Evolutionary conservation across 2,888 invertebrate genomes (phyloP), one percentile per base, ranked within the genome.

Genomic region (Coenonympha glycerion): DNA sequence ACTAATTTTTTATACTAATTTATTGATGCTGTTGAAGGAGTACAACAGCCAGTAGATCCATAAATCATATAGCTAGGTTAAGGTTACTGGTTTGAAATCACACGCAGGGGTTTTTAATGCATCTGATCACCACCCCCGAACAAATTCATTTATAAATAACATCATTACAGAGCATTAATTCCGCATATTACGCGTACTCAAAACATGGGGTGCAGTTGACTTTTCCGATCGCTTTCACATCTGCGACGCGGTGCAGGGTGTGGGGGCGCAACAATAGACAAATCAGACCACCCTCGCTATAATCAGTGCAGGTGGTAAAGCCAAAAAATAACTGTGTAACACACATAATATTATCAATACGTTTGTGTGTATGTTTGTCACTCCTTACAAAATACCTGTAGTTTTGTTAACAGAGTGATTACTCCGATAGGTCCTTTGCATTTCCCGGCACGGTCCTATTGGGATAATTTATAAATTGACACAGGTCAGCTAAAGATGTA

Each of bases 191-290:
- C 13, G 11, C 21, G 31, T 44, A 33, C n/a, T n/a, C 28, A 41
- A 22, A 18, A 15, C 31, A 22, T 33, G 39, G 49, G 53, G 53
- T 41, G 49, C 45, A 24, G 24, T 49, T 56, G 53, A 57, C 57
- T 57, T 57, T 58, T 57, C 52, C 56, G 46, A 49, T 48, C 47
- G 49, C 49, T 15, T 16, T 44, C 48, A 53, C 55, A 57, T 52
- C 48, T 52, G 44, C 47, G 53, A 55, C 48, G 44, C 47, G 55
- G 55, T 49, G 33, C 42, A 49, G 57, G 30, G 6, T 19, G 42
- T 44, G 16, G 22, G 31, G 41, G 18, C 9, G 11, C 28, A 15
- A 53, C 53, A 52, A 53, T 53, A 22, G 40, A 26, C 2, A 33
- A 47, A 33, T 50, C 47, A 39, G 15, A 45, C 22, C 40, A 28